phyloP scores from a whole-genome alignment of 2,113 vertebrate genomes.

The Orycteropus afer region DNA sequence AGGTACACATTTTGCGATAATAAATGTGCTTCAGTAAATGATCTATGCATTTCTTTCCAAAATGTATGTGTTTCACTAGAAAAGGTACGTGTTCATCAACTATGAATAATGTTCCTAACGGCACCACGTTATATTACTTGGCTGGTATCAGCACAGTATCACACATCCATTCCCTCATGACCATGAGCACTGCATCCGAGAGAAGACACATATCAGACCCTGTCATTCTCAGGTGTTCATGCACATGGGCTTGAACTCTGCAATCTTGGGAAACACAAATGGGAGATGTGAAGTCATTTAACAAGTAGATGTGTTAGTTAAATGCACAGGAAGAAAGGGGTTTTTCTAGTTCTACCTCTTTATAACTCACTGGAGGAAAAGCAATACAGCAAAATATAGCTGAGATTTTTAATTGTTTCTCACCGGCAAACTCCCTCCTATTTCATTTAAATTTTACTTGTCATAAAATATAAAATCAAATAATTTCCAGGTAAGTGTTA shows the following conservation, averaged over 20 bases:
- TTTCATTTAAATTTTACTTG: neutral
- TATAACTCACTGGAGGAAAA: neutral
- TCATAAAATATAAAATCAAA: neutral
- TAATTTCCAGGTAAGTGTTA: slow-evolving; percentile 26
- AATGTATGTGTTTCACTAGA: slow-evolving; percentile 87
- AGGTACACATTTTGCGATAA: slow-evolving; percentile 85
- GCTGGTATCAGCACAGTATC: slow-evolving; percentile 80
- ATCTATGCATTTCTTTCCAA: slow-evolving; percentile 88
- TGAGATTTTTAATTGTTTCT: neutral
- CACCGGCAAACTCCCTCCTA: neutral
- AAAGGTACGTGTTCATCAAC: slow-evolving; percentile 89
- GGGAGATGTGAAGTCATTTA: neutral
- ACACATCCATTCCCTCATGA: slow-evolving; percentile 79
- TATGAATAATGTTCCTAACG: slow-evolving; percentile 87
- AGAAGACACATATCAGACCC: slow-evolving; percentile 58
- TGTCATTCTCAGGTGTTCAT: slow-evolving; percentile 45
- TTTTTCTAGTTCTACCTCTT: neutral
- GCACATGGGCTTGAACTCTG: neutral
- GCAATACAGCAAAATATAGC: neutral
- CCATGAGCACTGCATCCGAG: neutral
- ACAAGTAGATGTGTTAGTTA: neutral
- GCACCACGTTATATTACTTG: slow-evolving; percentile 80
- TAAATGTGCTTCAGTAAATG: slow-evolving; percentile 87
- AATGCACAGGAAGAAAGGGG: neutral
- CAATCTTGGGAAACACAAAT: accelerated